Percentiles rank a stretch among this genome's conserved stretches.
These are phyloP conservation scores for Lepetodrilus schrolli DNA, from an alignment of 2,888 invertebrate genomes.

Conservation along the genomic window DNA sequence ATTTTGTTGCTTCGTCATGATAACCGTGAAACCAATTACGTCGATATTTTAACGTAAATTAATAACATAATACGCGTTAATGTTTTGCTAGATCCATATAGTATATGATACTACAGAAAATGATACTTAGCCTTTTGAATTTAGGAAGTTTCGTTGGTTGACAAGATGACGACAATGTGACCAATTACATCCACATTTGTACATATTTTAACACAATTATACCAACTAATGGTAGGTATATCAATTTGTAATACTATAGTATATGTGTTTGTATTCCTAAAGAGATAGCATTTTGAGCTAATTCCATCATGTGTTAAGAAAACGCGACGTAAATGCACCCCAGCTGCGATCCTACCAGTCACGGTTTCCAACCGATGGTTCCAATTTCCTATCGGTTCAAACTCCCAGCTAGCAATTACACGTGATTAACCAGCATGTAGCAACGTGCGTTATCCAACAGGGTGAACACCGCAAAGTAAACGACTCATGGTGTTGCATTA, in stretches of 20 bases:
- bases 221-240: too few relatives aligned
- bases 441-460: background rate
- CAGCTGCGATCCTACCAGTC: background rate
- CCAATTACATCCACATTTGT: too few relatives aligned
- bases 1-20: too few relatives aligned
- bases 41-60: too few relatives aligned
- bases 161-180: too few relatives aligned
- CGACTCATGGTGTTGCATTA: background rate
- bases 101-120: background rate
- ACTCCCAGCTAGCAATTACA: background rate
- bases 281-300: background rate
- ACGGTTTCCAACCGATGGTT: too few relatives aligned
- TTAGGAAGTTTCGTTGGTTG: too few relatives aligned
- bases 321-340: background rate
- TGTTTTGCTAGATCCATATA: too few relatives aligned
- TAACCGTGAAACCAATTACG: too few relatives aligned
- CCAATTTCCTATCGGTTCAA: background rate
- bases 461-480: background rate
- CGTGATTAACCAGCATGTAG: background rate
- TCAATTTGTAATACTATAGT: background rate
- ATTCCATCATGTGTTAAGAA: background rate
- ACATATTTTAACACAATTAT: too few relatives aligned
- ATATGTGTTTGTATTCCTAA: background rate
- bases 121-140: too few relatives aligned
- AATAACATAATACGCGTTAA: too few relatives aligned